A percentile compares a stretch with the other conserved stretches of the same genome.
Evolutionary conservation across 2,888 invertebrate species (phyloP).

Genomic region (Ichneumoninae sp.): DNA sequence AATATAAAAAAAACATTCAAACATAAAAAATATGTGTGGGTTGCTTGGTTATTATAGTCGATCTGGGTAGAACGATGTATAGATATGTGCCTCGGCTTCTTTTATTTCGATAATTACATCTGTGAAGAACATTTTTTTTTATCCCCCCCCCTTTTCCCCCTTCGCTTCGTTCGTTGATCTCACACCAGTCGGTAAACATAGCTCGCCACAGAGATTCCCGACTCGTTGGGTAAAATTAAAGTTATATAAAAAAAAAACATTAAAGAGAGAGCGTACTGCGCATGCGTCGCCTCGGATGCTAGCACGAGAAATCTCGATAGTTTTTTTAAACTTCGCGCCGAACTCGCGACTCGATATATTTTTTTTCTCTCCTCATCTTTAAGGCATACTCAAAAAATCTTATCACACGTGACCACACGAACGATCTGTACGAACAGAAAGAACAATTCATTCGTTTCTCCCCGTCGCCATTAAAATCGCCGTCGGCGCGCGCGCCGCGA

Average conservation of each 20-base stretch:
- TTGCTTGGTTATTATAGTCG: too few relatives aligned
- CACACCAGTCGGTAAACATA: neutral
- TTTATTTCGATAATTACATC: slow-evolving; percentile 45
- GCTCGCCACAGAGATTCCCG: neutral
- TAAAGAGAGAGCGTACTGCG: neutral
- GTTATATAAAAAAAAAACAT: neutral
- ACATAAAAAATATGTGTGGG: too few relatives aligned
- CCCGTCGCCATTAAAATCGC: neutral
- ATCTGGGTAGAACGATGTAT: slow-evolving; percentile 66
- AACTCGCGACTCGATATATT: neutral
- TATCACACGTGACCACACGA: slow-evolving; percentile 44
- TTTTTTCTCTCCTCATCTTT: slow-evolving; percentile 11
- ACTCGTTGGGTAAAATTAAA: neutral
- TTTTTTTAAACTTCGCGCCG: neutral
- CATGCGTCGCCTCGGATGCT: neutral
- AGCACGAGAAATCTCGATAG: neutral
- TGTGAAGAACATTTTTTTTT: slow-evolving; percentile 13
- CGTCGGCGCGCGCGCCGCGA: neutral
- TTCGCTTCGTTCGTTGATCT: neutral
- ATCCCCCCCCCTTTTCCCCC: neutral
- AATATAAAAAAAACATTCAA: too few relatives aligned
- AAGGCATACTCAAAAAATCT: slow-evolving; percentile 52
- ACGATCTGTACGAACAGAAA: slow-evolving; percentile 20
- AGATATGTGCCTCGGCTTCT: slow-evolving; percentile 72
- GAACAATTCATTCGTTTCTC: neutral